Conservation (phyloP, 1,140 invertebrate species). For the Habropoda laboriosa region DNA sequence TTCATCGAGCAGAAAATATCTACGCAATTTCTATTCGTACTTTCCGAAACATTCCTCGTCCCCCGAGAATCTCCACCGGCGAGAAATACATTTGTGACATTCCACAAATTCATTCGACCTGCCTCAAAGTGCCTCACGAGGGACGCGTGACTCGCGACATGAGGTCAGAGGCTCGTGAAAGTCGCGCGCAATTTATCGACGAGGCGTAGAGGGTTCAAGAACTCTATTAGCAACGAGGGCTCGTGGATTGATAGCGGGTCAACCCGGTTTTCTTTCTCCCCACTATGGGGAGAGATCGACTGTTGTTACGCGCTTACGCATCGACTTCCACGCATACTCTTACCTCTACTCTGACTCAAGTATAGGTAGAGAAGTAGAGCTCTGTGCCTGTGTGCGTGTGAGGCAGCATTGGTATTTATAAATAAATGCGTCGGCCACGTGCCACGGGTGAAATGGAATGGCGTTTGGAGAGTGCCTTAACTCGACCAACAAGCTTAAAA, state of each 20-base stretch:
- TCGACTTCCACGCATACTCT: slow-evolving; percentile 11
- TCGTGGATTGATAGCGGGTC: slow-evolving; percentile 54
- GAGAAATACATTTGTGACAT: not conserved
- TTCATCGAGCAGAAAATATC: not conserved
- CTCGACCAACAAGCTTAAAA: slow-evolving; percentile 57
- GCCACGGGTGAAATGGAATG: slow-evolving; percentile 67
- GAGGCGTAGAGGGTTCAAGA: slow-evolving; percentile 54
- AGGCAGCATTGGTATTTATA: slow-evolving; percentile 70
- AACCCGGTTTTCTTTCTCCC: not conserved
- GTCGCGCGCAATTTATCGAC: slow-evolving; percentile 40
- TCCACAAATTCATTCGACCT: slow-evolving; percentile 5
- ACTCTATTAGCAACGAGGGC: slow-evolving; percentile 59
- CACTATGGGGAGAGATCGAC: not conserved
- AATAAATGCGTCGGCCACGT: slow-evolving; percentile 73
- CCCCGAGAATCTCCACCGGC: not conserved
- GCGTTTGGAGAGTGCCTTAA: slow-evolving; percentile 67
- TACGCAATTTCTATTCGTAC: too few relatives aligned
- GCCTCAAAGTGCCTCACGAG: not conserved
- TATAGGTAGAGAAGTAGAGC: not conserved
- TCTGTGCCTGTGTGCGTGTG: slow-evolving; percentile 48
- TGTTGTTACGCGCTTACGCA: slow-evolving; percentile 26
- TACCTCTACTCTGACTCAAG: slow-evolving; percentile 7
- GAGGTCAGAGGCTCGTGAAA: slow-evolving; percentile 7
- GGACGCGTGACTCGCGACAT: not conserved
- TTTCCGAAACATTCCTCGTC: too few relatives aligned